A percentile compares a stretch with the other conserved stretches of the same genome.
Conservation (phyloP, 1,140 invertebrate species). For the Psix sp. region DNA sequence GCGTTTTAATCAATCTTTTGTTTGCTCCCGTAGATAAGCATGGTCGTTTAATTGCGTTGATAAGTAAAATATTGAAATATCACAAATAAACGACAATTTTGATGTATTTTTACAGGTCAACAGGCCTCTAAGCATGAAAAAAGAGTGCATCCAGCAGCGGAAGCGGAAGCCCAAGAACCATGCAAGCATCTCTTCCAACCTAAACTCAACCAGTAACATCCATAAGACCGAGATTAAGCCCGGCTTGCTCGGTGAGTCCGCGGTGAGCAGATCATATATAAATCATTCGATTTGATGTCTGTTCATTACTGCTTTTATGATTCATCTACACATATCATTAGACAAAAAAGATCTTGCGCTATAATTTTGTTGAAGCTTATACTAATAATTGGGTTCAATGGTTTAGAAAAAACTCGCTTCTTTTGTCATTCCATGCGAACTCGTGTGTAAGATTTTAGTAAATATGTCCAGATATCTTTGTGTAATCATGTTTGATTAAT, state of each 20-base stretch:
- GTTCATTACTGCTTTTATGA: constrained; percentile 24
- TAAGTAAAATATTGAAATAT: constrained; percentile 15
- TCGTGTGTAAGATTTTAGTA: neutral
- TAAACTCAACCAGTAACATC: constrained; percentile 65
- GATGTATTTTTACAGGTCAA: constrained; percentile 81
- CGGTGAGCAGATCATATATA: constrained; percentile 66
- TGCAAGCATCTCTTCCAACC: constrained; percentile 42
- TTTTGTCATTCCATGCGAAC: too few relatives aligned
- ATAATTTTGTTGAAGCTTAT: too few relatives aligned
- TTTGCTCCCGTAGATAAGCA: constrained; percentile 40
- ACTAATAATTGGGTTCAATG: too few relatives aligned
- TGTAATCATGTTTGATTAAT: constrained; percentile 16
- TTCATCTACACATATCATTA: too few relatives aligned
- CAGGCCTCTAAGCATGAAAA: constrained; percentile 94
- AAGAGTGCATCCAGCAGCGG: constrained; percentile 95
- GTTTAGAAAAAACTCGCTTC: too few relatives aligned
- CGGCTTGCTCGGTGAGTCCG: constrained; percentile 74
- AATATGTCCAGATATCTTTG: neutral
- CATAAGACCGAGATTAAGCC: constrained; percentile 74
- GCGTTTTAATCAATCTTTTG: constrained; percentile 49
- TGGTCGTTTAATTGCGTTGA: constrained; percentile 29
- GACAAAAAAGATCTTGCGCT: too few relatives aligned
- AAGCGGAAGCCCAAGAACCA: constrained; percentile 90
- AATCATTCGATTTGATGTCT: constrained; percentile 27
- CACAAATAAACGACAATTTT: constrained; percentile 15